Evolutionary conservation across 2,797 vertebrate species (phyloP).

Genomic region (Eupleurogrammus muticus): DNA sequence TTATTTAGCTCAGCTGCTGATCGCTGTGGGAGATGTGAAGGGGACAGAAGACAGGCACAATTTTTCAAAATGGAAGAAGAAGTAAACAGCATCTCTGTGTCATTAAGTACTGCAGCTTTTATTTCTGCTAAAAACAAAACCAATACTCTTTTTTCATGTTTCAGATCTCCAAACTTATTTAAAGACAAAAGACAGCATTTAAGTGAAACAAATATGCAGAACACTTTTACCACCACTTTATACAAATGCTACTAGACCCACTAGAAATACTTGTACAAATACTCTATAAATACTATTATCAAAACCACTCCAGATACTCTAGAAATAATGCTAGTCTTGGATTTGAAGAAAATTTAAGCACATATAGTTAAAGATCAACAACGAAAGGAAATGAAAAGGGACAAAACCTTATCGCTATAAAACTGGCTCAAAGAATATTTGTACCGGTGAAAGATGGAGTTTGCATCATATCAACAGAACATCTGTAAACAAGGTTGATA

Average conservation of each 20-base stretch:
- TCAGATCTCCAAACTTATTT: no score
- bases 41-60: slow-evolving; percentile 64
- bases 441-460: not conserved
- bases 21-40: slow-evolving; percentile 83
- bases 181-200: no score
- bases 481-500: slow-evolving; percentile 19
- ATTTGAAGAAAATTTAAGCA: not conserved
- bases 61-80: slow-evolving; percentile 81
- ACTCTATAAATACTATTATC: not conserved
- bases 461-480: not conserved
- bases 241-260: no score
- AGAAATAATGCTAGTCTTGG: not conserved
- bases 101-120: no score
- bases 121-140: no score
- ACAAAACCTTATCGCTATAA: no score
- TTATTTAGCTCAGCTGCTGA: slow-evolving; percentile 88
- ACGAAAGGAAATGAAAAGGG: not conserved
- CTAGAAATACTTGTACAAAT: no score
- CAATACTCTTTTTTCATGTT: no score
- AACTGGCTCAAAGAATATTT: no score
- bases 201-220: no score
- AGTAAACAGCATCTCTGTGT: slow-evolving; percentile 53
- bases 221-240: no score
- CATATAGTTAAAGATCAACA: not conserved
- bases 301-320: no score